Evolutionary conservation across 2,888 invertebrate genomes (phyloP).

Genomic region (Sphaerolaimus hirsutus): DNA sequence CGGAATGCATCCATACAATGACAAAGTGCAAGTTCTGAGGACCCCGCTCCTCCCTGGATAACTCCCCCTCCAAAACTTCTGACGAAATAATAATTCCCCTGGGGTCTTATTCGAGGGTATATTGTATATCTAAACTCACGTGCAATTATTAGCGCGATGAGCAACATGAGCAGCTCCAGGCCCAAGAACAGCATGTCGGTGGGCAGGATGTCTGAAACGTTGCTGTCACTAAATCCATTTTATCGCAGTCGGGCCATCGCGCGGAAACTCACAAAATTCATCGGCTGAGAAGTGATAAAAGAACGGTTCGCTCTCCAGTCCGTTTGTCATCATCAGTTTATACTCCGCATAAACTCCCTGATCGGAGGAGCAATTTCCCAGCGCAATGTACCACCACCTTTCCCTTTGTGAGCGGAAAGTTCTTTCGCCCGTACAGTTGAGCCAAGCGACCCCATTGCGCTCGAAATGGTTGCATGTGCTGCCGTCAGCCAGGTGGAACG

Average conservation of each 20-base stretch:
- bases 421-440: conserved; percentile 14
- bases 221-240: neutral
- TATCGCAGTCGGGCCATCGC: neutral
- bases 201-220: conserved; percentile 50
- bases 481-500: too few species aligned
- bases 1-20: too few species aligned
- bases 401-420: conserved; percentile 52
- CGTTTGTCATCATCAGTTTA: conserved; percentile 64
- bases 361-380: conserved; percentile 42
- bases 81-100: too few species aligned
- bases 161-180: conserved; percentile 45
- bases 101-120: too few species aligned
- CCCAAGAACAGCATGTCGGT: conserved; percentile 49
- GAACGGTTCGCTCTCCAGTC: conserved; percentile 51
- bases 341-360: conserved; percentile 54
- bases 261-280: conserved; percentile 47
- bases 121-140: too few species aligned
- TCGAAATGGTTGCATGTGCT: too few species aligned
- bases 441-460: conserved; percentile 8
- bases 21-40: too few species aligned
- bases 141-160: conserved; percentile 46
- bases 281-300: conserved; percentile 75
- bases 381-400: conserved; percentile 77
- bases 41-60: too few species aligned
- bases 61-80: too few species aligned